Evolutionary conservation across 2,113 vertebrate species (phyloP).

Genomic region (Notothenia rossii): DNA sequence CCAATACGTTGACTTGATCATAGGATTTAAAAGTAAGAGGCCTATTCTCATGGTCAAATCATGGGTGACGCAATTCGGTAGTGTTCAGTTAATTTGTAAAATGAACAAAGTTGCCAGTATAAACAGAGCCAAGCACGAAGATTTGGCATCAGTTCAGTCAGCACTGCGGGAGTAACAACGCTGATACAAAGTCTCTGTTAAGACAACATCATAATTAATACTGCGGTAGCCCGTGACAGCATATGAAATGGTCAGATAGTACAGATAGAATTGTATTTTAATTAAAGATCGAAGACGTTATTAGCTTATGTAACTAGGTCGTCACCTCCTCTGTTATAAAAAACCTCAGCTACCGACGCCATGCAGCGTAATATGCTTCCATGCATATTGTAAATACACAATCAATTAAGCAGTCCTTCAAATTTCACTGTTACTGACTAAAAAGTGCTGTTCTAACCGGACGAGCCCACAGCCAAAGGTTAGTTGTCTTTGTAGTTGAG

Average conservation of each 20-base stretch:
- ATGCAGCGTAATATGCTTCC: constrained; percentile 5
- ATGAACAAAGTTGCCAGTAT: constrained; percentile 1
- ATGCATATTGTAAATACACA: constrained; percentile 22
- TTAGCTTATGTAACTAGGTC: not conserved
- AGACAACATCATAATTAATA: not conserved
- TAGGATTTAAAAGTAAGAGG: not conserved
- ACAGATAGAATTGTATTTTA: not conserved
- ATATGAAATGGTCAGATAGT: constrained; percentile 4
- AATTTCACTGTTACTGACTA: not conserved
- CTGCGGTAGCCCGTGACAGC: not conserved
- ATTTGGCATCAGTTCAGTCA: constrained; percentile 1
- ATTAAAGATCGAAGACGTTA: not conserved
- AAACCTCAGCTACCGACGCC: not conserved
- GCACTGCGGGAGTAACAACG: not conserved
- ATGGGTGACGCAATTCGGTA: not conserved
- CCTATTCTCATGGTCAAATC: not conserved
- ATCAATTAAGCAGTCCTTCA: constrained; percentile 18
- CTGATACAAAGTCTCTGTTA: not conserved
- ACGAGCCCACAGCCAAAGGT: constrained; percentile 15
- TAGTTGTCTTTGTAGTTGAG: constrained; percentile 37
- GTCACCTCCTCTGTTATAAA: not conserved
- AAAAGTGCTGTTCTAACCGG: constrained; percentile 11
- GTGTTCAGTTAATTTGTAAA: constrained; percentile 6
- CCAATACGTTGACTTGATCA: too few species aligned
- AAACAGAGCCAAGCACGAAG: constrained; percentile 18